These are phyloP conservation scores for Catotricha subobsoleta DNA, from an alignment of 2,888 invertebrate species.

Conservation along the genomic window DNA sequence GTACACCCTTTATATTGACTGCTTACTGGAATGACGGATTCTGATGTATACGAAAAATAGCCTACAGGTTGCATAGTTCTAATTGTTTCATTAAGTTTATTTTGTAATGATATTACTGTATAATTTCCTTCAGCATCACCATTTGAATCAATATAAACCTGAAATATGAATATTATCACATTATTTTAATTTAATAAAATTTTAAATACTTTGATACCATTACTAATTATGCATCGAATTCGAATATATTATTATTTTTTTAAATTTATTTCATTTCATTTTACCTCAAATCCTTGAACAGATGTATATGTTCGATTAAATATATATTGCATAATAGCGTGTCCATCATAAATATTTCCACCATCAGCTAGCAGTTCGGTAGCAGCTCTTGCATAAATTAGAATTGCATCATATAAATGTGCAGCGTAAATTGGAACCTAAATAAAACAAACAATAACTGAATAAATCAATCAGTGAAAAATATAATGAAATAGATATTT, in stretches of 20 bases:
- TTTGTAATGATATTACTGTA: constrained; percentile 61
- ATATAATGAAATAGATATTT: no score
- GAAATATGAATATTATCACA: no score
- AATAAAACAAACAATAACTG: no score
- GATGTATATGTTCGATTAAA: constrained; percentile 57
- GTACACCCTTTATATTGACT: no score
- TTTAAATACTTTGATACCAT: neutral
- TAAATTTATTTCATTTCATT: neutral
- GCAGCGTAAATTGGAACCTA: constrained; percentile 66
- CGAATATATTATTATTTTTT: neutral
- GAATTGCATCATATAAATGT: constrained; percentile 73
- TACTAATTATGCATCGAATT: no score
- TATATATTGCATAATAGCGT: constrained; percentile 55
- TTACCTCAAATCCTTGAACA: constrained; percentile 60
- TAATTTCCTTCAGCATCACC: constrained; percentile 89
- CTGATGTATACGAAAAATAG: constrained; percentile 45
- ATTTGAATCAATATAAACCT: constrained; percentile 70
- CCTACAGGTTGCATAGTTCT: constrained; percentile 65
- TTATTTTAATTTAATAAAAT: neutral
- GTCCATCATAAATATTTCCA: constrained; percentile 55
- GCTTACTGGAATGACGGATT: constrained; percentile 42
- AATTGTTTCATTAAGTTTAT: constrained; percentile 35
- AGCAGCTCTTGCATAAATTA: constrained; percentile 68
- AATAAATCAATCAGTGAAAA: no score
- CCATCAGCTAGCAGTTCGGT: constrained; percentile 50